A percentile compares a stretch with the other conserved stretches of the same genome.
Evolutionary conservation across 2,113 vertebrate genomes (phyloP).

Genomic region (Eudorcas thomsonii): DNA sequence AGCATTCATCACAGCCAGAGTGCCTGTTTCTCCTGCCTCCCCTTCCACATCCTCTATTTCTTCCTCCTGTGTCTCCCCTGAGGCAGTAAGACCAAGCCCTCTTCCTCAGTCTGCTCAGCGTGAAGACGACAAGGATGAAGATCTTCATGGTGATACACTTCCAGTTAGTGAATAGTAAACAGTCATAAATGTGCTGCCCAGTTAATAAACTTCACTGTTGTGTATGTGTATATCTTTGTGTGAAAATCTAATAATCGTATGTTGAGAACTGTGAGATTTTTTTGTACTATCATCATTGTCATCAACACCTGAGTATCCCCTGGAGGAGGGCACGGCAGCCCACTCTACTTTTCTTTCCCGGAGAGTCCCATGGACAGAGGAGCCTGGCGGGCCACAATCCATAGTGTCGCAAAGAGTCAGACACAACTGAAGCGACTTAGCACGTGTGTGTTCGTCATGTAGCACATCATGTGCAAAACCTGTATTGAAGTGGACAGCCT

Average conservation of each 20-base stretch:
- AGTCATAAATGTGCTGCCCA: background rate
- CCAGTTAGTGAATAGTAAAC: background rate
- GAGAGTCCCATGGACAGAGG: background rate
- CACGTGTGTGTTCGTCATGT: rapidly evolving
- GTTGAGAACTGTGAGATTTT: background rate
- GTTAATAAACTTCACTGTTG: background rate
- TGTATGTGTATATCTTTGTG: background rate
- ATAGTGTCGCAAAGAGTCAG: background rate
- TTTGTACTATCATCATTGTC: background rate
- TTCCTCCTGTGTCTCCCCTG: background rate
- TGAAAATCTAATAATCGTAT: background rate
- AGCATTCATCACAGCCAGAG: background rate
- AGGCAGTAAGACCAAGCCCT: background rate
- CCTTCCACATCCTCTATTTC: background rate
- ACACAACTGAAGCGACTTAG: background rate
- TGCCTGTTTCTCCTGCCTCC: background rate
- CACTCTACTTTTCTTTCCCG: background rate
- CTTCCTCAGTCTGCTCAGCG: background rate
- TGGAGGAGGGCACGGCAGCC: background rate
- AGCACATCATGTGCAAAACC: background rate
- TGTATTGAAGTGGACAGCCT: background rate
- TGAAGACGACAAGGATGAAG: background rate
- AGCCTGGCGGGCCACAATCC: background rate
- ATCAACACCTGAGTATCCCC: background rate
- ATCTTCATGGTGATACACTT: background rate